Base-by-base conservation (phyloP, 2,113 vertebrate genomes). In the Polypterus bichir region DNA sequence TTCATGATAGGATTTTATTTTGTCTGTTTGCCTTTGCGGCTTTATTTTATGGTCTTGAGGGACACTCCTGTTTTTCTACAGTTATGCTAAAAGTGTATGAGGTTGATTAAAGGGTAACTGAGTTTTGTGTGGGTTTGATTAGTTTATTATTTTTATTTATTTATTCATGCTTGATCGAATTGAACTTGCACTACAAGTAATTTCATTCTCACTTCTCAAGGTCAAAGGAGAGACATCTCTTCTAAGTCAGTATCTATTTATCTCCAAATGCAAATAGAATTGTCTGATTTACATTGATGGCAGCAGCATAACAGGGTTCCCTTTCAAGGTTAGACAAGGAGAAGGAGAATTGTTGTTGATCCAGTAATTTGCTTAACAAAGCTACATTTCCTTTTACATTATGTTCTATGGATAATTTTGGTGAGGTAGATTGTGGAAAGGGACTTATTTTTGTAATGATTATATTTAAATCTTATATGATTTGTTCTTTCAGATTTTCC, bases 211-310 rank as follows among this genome's bases (percentile, higher is more conserved):
- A 65, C 68, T 64, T 79, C 78, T 76, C 80, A 82, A 79, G 79
- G 80, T 86, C 83, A 77, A 70, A 80, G 48, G 76, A 75, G 74
- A 74, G 74, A 79, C 76, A 77, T 70, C 84, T 83, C 74, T 75
- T 56, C 65, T 68, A 57, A 64, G 63, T 80, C 71, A 71, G 68
- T 80, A 78, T 83, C 82, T 81, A 83, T 85, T 87, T 83, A 84
- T 83, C 76, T 74, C 76, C 59, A 66, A 72, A 83, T 79, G 82
- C 80, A 85, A 70, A 82, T 81, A 83, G 75, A 76, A 79, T 82
- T 74, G 83, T 78, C 74, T 71, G 76, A 73, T 76, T 76, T 58
- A 62, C 74, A 74, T 73, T 74, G 79, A 79, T 76, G 76, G 74
- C 11, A 54, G 49, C 6, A 57, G 60, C 62, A 54, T 59, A 54